Evolutionary conservation across 2,888 invertebrate species (phyloP).

Genomic region (Tyria jacobaeae): DNA sequence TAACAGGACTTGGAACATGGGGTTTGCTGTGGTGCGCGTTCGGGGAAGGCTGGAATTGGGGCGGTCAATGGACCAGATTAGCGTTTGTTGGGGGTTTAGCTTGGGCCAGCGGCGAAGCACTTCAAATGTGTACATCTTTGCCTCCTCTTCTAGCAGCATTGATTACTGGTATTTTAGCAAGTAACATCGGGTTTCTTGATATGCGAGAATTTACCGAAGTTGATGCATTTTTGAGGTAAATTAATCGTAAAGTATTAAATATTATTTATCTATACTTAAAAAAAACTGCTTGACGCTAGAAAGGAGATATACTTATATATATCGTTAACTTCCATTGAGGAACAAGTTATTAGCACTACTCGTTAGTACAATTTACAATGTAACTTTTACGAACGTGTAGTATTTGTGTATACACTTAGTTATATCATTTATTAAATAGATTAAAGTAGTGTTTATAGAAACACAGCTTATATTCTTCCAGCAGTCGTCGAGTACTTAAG

Average conservation of each 20-base stretch:
- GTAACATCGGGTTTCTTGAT: slow-evolving; percentile 71
- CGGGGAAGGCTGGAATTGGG: slow-evolving; percentile 71
- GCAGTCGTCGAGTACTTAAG: no score
- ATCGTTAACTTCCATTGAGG: no score
- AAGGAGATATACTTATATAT: no score
- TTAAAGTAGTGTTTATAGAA: no score
- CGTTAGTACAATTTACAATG: no score
- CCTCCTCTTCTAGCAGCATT: slow-evolving; percentile 75
- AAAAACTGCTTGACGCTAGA: no score
- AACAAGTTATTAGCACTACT: no score
- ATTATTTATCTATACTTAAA: no score
- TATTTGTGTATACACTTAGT: no score
- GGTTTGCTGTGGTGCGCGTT: slow-evolving; percentile 68
- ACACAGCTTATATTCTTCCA: no score
- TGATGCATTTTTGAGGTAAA: slow-evolving; percentile 74
- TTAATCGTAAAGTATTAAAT: neutral
- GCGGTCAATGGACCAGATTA: slow-evolving; percentile 71
- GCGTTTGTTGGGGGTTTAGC: slow-evolving; percentile 63
- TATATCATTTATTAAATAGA: no score
- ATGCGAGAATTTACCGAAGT: slow-evolving; percentile 71
- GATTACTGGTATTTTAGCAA: slow-evolving; percentile 72
- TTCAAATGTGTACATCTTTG: slow-evolving; percentile 66
- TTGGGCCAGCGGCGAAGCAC: slow-evolving; percentile 68
- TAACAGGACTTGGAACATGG: slow-evolving; percentile 70
- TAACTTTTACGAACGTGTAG: no score